A percentile compares a stretch with the other conserved stretches of the same genome.
Evolutionary conservation across 2,113 vertebrate species (phyloP).

Genomic region (Noturus placidus): DNA sequence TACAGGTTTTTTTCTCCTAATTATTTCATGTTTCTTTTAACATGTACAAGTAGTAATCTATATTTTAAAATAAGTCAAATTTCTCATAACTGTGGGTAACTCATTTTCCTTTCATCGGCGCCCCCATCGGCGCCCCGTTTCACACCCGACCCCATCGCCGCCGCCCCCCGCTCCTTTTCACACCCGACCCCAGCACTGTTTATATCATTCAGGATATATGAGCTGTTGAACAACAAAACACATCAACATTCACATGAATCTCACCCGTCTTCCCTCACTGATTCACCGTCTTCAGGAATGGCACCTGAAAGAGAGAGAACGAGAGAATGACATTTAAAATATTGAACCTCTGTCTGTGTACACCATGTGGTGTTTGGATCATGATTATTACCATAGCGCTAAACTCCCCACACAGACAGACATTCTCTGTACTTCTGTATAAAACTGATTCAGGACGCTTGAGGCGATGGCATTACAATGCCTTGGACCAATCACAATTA

Average conservation of each 20-base stretch:
- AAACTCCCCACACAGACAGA: neutral
- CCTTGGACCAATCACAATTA: neutral
- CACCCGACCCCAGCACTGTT: too few relatives aligned
- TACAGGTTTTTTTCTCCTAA: too few relatives aligned
- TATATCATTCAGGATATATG: neutral
- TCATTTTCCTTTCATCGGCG: too few relatives aligned
- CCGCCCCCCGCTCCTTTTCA: too few relatives aligned
- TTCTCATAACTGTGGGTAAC: too few relatives aligned
- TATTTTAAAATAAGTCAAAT: too few relatives aligned
- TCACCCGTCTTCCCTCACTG: neutral
- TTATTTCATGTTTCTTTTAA: too few relatives aligned
- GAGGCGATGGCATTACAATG: neutral
- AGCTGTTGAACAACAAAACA: neutral
- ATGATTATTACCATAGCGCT: neutral
- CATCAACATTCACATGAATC: neutral
- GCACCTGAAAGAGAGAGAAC: conserved; percentile 55
- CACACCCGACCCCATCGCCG: too few relatives aligned
- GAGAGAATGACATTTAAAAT: neutral
- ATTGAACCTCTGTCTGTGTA: neutral
- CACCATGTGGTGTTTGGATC: neutral
- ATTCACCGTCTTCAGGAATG: conserved; percentile 48
- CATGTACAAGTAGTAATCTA: too few relatives aligned
- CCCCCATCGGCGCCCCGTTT: too few relatives aligned
- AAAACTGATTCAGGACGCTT: neutral
- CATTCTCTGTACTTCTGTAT: neutral